These are phyloP conservation scores for Hydra vulgaris DNA, from an alignment of 30 jellyfish, hydroid and myxozoan species.

Conservation along the genomic window DNA sequence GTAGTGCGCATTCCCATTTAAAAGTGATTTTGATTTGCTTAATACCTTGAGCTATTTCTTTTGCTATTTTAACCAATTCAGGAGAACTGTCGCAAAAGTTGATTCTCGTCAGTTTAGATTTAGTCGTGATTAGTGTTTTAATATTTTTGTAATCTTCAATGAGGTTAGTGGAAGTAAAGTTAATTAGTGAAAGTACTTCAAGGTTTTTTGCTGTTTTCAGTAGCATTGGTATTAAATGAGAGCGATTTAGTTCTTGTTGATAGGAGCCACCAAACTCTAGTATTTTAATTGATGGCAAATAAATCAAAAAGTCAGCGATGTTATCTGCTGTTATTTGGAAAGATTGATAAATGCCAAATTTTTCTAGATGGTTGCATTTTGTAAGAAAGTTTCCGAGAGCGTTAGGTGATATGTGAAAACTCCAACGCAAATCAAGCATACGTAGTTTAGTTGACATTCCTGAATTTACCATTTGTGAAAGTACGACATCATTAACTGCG, in stretches of 20 bases:
- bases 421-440: constrained; percentile 92
- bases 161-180: constrained; percentile 35
- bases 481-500: constrained; percentile 73
- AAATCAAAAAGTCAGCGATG: constrained; percentile 34
- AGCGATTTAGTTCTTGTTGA: constrained; percentile 44
- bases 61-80: constrained; percentile 42
- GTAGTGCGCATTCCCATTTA: constrained; percentile 97
- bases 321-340: constrained; percentile 45
- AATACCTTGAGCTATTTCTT: neutral
- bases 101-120: constrained; percentile 38
- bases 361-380: constrained; percentile 43
- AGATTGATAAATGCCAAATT: constrained; percentile 84
- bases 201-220: constrained; percentile 36
- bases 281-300: constrained; percentile 39
- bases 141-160: constrained; percentile 44
- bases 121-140: constrained; percentile 17
- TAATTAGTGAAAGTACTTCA: constrained; percentile 70
- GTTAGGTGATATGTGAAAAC: constrained; percentile 56
- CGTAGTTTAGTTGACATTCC: constrained; percentile 42
- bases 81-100: constrained; percentile 81
- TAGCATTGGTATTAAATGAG: constrained; percentile 37
- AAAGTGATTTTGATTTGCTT: constrained; percentile 51
- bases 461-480: constrained; percentile 28
- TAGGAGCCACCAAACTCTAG: constrained; percentile 74
- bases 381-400: constrained; percentile 38